Conservation (phyloP, 2,113 vertebrate genomes). For the Petaurus breviceps region DNA sequence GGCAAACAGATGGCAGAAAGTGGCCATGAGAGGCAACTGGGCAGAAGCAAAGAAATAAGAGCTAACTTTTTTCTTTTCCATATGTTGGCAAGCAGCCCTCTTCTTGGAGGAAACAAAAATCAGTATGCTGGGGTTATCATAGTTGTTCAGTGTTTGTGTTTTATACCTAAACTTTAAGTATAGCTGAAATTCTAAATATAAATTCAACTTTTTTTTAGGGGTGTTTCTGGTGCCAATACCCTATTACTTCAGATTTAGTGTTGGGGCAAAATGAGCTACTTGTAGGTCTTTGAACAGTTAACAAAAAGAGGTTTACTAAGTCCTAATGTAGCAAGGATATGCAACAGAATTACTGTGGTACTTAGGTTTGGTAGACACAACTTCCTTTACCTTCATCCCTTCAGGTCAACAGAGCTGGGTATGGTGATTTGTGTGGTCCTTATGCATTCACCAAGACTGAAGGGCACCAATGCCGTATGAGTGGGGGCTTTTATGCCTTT, state of each 20-base stretch:
- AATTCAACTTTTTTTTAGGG: background rate
- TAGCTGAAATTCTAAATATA: background rate
- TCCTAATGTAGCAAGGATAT: background rate
- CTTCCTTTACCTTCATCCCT: background rate
- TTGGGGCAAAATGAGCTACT: background rate
- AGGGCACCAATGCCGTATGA: background rate
- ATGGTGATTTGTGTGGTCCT: background rate
- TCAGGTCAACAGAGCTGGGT: background rate
- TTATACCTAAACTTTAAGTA: background rate
- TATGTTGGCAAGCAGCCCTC: background rate
- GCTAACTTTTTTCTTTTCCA: background rate
- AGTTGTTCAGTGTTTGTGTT: background rate
- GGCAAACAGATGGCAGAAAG: background rate
- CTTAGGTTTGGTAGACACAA: background rate
- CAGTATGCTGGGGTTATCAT: background rate
- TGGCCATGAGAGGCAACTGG: background rate
- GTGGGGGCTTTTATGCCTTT: background rate
- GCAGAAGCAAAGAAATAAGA: background rate
- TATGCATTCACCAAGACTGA: background rate
- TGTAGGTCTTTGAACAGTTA: background rate
- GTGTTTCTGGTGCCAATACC: background rate
- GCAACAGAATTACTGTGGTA: background rate
- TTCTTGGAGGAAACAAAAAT: background rate
- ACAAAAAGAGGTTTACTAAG: background rate
- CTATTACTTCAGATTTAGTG: background rate